Evolutionary conservation across 2,797 vertebrate genomes (phyloP), one percentile per base, ranked within the genome.

Genomic region (Microchirus variegatus): DNA sequence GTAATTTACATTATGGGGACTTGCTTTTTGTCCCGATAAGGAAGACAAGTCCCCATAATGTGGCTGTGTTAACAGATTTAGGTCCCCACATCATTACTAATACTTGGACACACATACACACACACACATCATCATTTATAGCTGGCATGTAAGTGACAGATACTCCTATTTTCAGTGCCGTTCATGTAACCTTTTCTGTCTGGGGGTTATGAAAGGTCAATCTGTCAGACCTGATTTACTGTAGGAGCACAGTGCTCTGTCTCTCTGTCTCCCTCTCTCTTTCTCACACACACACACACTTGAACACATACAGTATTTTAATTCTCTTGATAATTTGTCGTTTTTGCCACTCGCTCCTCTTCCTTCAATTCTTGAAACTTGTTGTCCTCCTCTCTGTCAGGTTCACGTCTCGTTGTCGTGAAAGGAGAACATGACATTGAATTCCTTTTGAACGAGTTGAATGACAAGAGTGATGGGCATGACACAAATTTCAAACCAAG

Each of bases 171-270:
- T 87, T 87, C 77, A 65, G 31, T 22, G 67, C 64, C 41, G 48
- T 70, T 88, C 81, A 77, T 79, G 68, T 86, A 85, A 89, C 90
- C 90, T 92, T 92, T 90, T 85, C 85, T 89, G 87, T 90, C 87
- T 82, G 78, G 67, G 67, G 70, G 67, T 80, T 79, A 81, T 86
- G 70, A 91, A 91, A 92, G 91, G 90, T 92, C 86, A 90, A 75
- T 63, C 82, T 52, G 71, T 89, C 87, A 87, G 78, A 67, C 79
- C 84, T 89, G 86, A 90, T 93, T 91, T 90, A 88, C 84, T 77
- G 59, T 74, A 81, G 17, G 22, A 73, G 59, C 53, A 18, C 5
- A 2, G 31, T 18, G 9, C 22, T 52, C 59, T 55, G 49, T 26
- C 51, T 60, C 54, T 18, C 66, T 49, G 37, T 17, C 50, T 7